Evolutionary conservation across 2,888 invertebrate species (phyloP).

Genomic region (Apamea epomidion): DNA sequence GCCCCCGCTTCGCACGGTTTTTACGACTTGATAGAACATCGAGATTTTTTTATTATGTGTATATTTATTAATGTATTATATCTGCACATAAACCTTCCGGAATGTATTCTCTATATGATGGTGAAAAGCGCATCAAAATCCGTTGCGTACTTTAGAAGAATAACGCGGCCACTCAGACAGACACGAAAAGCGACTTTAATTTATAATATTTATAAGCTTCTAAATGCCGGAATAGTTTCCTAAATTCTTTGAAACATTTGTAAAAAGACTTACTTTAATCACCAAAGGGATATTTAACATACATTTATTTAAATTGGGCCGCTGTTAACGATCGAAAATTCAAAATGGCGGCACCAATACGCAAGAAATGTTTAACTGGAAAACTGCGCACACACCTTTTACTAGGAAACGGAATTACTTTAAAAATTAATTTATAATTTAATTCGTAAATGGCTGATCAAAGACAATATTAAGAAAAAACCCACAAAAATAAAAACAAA

Average conservation of each 20-base stretch:
- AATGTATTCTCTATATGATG: neutral
- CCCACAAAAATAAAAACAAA: neutral
- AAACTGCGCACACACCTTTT: slow-evolving; percentile 49
- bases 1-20: neutral
- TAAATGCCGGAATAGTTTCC: neutral
- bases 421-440: neutral
- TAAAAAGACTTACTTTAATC: slow-evolving; percentile 1
- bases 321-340: slow-evolving; percentile 9
- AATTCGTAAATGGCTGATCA: neutral
- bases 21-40: neutral
- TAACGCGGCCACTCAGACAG: neutral
- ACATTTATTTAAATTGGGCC: slow-evolving; percentile 7
- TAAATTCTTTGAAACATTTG: neutral
- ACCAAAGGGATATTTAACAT: neutral
- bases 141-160: neutral
- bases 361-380: neutral
- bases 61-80: neutral
- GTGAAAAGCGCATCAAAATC: neutral
- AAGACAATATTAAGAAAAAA: neutral
- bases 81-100: neutral
- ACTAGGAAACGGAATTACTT: neutral
- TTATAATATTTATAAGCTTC: neutral
- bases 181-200: neutral
- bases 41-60: neutral
- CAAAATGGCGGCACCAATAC: slow-evolving; percentile 46